Evolutionary conservation across 2,888 invertebrate species (phyloP).

Genomic region (Platycheirus rosarum): DNA sequence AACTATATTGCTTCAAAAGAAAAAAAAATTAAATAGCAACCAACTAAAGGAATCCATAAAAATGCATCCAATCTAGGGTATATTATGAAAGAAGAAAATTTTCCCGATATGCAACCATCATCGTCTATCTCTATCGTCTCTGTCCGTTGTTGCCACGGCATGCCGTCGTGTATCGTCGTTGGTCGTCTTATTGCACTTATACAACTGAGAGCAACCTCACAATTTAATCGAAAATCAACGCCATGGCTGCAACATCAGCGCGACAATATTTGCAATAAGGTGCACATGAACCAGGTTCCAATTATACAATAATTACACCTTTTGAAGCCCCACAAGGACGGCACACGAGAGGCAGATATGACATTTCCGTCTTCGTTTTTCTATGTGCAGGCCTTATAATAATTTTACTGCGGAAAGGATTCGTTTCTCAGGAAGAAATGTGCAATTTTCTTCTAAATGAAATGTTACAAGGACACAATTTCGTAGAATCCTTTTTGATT

Average conservation of each 20-base stretch:
- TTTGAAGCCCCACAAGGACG: slow-evolving; percentile 6
- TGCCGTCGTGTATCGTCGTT: background rate
- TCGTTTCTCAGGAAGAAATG: no score
- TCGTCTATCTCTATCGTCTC: background rate
- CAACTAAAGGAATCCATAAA: slow-evolving; percentile 54
- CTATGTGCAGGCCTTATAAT: no score
- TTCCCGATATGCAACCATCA: background rate
- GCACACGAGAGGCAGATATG: no score
- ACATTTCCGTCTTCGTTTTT: no score
- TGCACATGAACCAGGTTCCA: slow-evolving; percentile 17
- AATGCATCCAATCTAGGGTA: slow-evolving; percentile 48
- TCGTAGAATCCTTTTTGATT: no score
- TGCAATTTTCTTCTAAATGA: no score
- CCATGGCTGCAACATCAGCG: slow-evolving; percentile 13
- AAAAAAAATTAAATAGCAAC: slow-evolving; percentile 17
- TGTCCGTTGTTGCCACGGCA: no score
- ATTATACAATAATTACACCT: slow-evolving; percentile 33
- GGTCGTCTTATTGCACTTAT: slow-evolving; percentile 14
- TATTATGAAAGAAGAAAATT: slow-evolving; percentile 29
- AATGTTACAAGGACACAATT: no score
- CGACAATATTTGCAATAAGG: slow-evolving; percentile 1
- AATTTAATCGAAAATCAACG: slow-evolving; percentile 50
- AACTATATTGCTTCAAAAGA: slow-evolving; percentile 8
- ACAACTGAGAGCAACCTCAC: slow-evolving; percentile 24
- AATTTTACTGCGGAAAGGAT: no score